Conservation (phyloP, 2,888 invertebrate species). For the Apotomis turbidana region DNA sequence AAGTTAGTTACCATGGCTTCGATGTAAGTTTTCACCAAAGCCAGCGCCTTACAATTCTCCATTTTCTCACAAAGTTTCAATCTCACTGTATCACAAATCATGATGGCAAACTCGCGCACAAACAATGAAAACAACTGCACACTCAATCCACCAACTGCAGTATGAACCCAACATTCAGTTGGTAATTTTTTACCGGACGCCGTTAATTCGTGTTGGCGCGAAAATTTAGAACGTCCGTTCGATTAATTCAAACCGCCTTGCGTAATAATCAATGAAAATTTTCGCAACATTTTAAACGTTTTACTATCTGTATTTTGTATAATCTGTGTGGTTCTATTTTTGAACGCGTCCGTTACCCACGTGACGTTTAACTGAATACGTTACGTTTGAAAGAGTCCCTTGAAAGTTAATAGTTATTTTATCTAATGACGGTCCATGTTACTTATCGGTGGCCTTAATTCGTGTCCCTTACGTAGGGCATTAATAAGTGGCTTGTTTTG, state of each 20-base stretch:
- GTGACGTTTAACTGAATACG: slow-evolving; percentile 28
- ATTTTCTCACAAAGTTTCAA: slow-evolving; percentile 75
- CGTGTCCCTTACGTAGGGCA: slow-evolving; percentile 50
- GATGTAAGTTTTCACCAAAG: slow-evolving; percentile 71
- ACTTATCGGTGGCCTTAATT: slow-evolving; percentile 73
- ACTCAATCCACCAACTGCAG: slow-evolving; percentile 53
- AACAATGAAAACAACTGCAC: slow-evolving; percentile 53
- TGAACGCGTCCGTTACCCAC: slow-evolving; percentile 20
- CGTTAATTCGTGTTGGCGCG: slow-evolving; percentile 58
- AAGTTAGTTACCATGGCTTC: slow-evolving; percentile 65
- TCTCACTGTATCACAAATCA: slow-evolving; percentile 76
- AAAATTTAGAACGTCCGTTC: slow-evolving; percentile 41
- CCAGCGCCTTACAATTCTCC: slow-evolving; percentile 72
- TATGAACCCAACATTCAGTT: slow-evolving; percentile 56
- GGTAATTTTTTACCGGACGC: slow-evolving; percentile 70
- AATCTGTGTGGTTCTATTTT: background rate
- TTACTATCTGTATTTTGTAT: slow-evolving; percentile 1
- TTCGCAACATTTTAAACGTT: slow-evolving; percentile 1
- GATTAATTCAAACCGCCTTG: slow-evolving; percentile 26
- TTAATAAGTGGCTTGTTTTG: slow-evolving; percentile 53
- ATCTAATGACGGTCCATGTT: slow-evolving; percentile 65
- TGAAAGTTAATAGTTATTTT: slow-evolving; percentile 71
- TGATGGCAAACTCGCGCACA: slow-evolving; percentile 46
- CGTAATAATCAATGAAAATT: slow-evolving; percentile 23
- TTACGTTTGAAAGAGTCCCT: slow-evolving; percentile 46